phyloP scores from a whole-genome alignment of 1,140 invertebrate genomes.

The Lordiphosa clarofinis region DNA sequence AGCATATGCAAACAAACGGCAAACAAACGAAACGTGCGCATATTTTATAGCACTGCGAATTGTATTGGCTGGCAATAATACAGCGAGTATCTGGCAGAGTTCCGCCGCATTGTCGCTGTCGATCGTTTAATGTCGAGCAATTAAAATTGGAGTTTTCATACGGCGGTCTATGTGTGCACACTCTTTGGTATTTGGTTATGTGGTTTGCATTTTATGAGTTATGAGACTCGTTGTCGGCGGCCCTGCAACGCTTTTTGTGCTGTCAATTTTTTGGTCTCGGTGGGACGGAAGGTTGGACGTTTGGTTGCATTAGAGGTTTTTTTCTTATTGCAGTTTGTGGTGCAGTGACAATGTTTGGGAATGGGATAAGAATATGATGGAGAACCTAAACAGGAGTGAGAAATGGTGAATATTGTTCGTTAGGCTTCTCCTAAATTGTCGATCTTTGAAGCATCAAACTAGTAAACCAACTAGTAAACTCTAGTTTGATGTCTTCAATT shows the following conservation, averaged over 20 bases:
- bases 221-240: conserved; percentile 50
- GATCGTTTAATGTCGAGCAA: conserved; percentile 77
- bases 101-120: conserved; percentile 28
- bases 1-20: conserved; percentile 66
- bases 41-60: conserved; percentile 68
- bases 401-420: too few species aligned
- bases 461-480: too few species aligned
- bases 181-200: conserved; percentile 38
- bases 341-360: not conserved
- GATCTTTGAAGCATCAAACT: too few species aligned
- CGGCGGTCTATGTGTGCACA: conserved; percentile 25
- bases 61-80: conserved; percentile 22
- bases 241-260: conserved; percentile 44
- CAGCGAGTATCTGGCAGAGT: conserved; percentile 29
- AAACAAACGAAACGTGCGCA: conserved; percentile 72
- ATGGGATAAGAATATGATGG: too few species aligned
- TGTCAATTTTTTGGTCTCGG: conserved; percentile 33
- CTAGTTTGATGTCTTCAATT: too few species aligned
- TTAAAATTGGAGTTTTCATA: conserved; percentile 69
- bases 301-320: conserved; percentile 36
- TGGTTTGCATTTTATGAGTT: conserved; percentile 51
- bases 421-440: too few species aligned
- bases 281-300: not conserved
- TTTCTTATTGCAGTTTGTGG: not conserved
- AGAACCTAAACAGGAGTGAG: too few species aligned